Conservation (phyloP, 2,888 invertebrate genomes). For the Frankliniella intonsa region DNA sequence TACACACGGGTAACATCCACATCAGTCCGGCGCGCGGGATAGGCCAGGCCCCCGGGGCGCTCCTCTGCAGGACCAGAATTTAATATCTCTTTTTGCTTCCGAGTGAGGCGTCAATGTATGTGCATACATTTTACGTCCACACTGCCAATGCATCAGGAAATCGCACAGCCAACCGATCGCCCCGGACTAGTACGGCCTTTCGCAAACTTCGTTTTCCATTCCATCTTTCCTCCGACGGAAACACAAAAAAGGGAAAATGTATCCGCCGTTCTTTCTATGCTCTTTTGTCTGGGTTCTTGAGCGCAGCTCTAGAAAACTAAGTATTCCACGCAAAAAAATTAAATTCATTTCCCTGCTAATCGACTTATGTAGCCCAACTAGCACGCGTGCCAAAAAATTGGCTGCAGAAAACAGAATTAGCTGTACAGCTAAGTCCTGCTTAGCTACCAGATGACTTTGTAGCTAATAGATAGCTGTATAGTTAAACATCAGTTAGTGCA, state of each 20-base stretch:
- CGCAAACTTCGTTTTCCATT: neutral
- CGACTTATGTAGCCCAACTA: no score
- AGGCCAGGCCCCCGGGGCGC: neutral
- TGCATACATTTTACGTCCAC: constrained; percentile 1
- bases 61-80: neutral
- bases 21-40: neutral
- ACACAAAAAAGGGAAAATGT: neutral
- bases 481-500: no score
- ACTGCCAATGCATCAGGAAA: neutral
- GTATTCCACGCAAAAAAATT: no score
- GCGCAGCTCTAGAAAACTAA: neutral
- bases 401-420: no score
- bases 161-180: no score
- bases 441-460: no score
- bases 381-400: no score
- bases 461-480: no score
- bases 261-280: neutral
- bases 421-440: no score
- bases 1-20: neutral
- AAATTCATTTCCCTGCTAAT: no score
- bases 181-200: no score
- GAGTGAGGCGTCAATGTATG: constrained; percentile 3
- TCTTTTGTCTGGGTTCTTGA: no score
- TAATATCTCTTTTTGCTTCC: neutral
- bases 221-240: neutral